Evolutionary conservation across 2,113 vertebrate species (phyloP).

Genomic region (Amazona vittata): DNA sequence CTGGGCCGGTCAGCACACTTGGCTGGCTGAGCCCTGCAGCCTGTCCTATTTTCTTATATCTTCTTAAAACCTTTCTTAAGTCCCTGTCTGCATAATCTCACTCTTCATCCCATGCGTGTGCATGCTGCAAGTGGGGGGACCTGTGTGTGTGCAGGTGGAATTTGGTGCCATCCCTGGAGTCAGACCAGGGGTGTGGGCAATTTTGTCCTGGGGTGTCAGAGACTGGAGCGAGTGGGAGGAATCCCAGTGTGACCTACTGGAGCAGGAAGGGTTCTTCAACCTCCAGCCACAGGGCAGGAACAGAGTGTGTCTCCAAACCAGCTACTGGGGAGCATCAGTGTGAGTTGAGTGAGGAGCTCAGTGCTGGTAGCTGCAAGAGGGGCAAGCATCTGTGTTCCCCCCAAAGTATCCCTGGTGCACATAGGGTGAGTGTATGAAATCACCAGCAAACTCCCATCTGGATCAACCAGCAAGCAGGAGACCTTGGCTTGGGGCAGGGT

Average conservation of each 20-base stretch:
- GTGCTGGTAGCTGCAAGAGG: neutral
- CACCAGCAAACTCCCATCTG: neutral
- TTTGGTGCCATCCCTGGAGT: neutral
- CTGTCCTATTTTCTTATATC: neutral
- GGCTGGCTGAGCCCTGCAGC: neutral
- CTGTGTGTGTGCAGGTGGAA: neutral
- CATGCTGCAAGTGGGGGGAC: neutral
- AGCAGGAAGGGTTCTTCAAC: no score
- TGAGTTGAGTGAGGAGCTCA: neutral
- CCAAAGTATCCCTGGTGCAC: neutral
- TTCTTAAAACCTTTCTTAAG: neutral
- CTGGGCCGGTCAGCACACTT: accelerated
- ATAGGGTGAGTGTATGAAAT: accelerated
- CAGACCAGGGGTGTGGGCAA: neutral
- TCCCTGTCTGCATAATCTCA: no score
- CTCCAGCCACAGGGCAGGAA: no score
- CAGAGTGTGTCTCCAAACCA: neutral
- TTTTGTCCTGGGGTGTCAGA: no score
- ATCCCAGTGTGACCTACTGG: no score
- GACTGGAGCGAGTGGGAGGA: no score
- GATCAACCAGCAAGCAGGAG: accelerated
- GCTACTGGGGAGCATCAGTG: neutral
- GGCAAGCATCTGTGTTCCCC: no score
- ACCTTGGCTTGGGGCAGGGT: neutral
- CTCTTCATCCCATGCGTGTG: accelerated